phyloP scores from a whole-genome alignment of 2,113 vertebrate genomes.

The Epinephelus moara region DNA sequence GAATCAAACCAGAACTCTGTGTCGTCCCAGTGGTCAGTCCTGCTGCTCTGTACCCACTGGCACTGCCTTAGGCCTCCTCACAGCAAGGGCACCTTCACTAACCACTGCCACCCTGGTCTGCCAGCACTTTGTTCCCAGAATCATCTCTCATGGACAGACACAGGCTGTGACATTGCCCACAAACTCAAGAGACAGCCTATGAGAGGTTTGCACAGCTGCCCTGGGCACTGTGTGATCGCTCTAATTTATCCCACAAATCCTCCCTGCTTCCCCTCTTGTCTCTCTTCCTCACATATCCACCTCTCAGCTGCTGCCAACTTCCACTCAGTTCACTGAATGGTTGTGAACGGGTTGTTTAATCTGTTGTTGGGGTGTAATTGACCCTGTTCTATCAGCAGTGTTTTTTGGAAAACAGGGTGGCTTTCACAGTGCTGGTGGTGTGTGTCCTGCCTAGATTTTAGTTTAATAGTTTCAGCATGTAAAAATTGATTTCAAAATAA shows the following conservation, averaged over 20 bases:
- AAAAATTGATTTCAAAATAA: not conserved
- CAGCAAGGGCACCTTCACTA: slow-evolving; percentile 72
- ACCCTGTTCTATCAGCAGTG: slow-evolving; percentile 5
- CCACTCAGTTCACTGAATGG: slow-evolving; percentile 16
- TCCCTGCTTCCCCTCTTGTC: slow-evolving; percentile 37
- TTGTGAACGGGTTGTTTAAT: slow-evolving; percentile 33
- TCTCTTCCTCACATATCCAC: slow-evolving; percentile 37
- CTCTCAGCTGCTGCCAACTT: slow-evolving; percentile 49
- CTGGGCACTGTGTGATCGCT: slow-evolving; percentile 43
- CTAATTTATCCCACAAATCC: slow-evolving; percentile 61
- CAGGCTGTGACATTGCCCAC: slow-evolving; percentile 46
- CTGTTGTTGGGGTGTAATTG: slow-evolving; percentile 23
- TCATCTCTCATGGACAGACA: slow-evolving; percentile 49
- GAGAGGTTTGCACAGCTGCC: slow-evolving; percentile 70
- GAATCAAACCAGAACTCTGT: slow-evolving; percentile 36
- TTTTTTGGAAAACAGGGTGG: not conserved
- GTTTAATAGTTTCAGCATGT: not conserved
- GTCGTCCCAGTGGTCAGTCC: slow-evolving; percentile 35
- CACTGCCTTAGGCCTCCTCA: slow-evolving; percentile 46
- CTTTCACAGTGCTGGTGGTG: accelerated
- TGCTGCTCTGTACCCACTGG: slow-evolving; percentile 51
- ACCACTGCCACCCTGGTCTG: slow-evolving; percentile 45
- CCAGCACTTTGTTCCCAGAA: slow-evolving; percentile 60
- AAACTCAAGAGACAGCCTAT: slow-evolving; percentile 46
- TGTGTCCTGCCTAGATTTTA: not conserved